phyloP scores from a whole-genome alignment of 2,797 vertebrate species.

The Eutrigla gurnardus region DNA sequence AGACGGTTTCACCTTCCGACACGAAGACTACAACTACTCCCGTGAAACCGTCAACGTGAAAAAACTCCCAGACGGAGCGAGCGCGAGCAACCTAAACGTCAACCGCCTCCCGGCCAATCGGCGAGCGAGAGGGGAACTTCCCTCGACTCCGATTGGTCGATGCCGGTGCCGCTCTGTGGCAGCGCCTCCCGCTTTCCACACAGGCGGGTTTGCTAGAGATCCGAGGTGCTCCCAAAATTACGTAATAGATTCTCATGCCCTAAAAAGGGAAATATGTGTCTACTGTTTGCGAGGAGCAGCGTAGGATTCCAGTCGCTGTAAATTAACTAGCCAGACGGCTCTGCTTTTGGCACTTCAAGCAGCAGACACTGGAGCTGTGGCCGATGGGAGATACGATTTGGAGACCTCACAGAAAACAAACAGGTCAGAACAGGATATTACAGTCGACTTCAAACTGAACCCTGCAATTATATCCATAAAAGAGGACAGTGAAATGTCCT shows the following conservation, averaged over 20 bases:
- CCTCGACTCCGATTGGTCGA: constrained; percentile 64
- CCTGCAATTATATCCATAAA: neutral
- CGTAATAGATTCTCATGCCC: constrained; percentile 90
- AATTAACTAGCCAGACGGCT: constrained; percentile 42
- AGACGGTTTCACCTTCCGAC: constrained; percentile 65
- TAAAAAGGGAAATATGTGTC: constrained; percentile 89
- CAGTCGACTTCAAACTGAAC: neutral
- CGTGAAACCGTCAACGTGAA: constrained; percentile 65
- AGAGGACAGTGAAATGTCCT: neutral
- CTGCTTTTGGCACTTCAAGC: neutral
- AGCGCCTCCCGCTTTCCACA: constrained; percentile 49
- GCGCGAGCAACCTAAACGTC: constrained; percentile 59
- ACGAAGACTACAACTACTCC: constrained; percentile 67
- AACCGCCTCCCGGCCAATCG: constrained; percentile 71
- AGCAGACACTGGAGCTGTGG: constrained; percentile 5
- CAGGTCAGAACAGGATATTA: constrained; percentile 13
- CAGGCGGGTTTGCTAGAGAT: constrained; percentile 71
- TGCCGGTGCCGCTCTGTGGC: constrained; percentile 33
- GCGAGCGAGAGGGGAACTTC: neutral
- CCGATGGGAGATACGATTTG: neutral
- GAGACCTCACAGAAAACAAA: constrained; percentile 16
- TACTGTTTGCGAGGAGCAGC: constrained; percentile 56
- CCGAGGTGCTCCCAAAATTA: constrained; percentile 82
- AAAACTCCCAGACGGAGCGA: constrained; percentile 48
- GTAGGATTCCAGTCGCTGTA: constrained; percentile 64